Evolutionary conservation across 2,113 vertebrate species (phyloP).

Genomic region (Aegypius monachus): DNA sequence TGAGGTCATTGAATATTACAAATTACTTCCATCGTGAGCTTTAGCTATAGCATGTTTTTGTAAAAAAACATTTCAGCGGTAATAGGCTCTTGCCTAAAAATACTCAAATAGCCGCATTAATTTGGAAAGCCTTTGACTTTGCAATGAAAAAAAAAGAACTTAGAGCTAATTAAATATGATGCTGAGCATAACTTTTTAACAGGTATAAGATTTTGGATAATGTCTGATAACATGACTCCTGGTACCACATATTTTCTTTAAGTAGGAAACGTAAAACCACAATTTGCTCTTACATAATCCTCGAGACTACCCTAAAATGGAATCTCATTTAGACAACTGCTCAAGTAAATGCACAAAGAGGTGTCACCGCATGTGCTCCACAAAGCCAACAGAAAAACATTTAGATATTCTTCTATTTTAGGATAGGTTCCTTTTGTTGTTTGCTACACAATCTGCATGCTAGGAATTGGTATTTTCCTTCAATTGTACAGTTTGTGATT

Average conservation of each 20-base stretch:
- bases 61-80: background rate
- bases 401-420: constrained; percentile 15
- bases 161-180: background rate
- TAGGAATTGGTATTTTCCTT: constrained; percentile 15
- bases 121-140: constrained; percentile 17
- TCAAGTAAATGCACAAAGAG: constrained; percentile 15
- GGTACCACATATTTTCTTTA: background rate
- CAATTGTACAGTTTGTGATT: background rate
- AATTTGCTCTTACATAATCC: constrained; percentile 27
- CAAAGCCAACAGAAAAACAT: constrained; percentile 13
- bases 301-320: constrained; percentile 9
- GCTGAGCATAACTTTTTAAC: background rate
- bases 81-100: constrained; percentile 1
- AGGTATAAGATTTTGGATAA: constrained; percentile 1
- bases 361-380: background rate
- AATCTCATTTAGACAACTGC: constrained; percentile 31
- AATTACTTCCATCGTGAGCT: constrained; percentile 42
- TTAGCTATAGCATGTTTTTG: constrained; percentile 32
- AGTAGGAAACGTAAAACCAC: background rate
- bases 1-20: constrained; percentile 43
- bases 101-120: background rate
- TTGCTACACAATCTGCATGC: background rate
- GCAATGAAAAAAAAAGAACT: constrained; percentile 4
- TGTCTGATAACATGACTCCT: background rate
- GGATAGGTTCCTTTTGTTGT: constrained; percentile 10